Conservation (phyloP, 37 sponge, comb jelly and placozoan genomes). For the Halisarca cf. caerulea region DNA sequence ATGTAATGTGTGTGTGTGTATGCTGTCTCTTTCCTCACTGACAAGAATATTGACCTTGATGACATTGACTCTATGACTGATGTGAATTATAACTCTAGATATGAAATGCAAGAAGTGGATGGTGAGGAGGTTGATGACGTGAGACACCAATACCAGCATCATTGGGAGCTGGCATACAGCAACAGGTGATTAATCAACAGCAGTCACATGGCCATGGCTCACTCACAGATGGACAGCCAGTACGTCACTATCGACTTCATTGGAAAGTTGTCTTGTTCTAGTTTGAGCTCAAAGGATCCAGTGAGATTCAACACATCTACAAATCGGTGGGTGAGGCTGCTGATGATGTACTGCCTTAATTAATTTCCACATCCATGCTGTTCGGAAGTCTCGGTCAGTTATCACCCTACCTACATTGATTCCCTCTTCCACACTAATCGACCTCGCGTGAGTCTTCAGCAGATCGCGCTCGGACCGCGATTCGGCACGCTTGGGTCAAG, state of each 20-base stretch:
- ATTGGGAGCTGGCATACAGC: not conserved
- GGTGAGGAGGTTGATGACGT: no score
- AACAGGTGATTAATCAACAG: not conserved
- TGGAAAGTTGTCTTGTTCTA: not conserved
- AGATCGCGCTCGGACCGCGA: conserved; percentile 33
- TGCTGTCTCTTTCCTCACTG: no score
- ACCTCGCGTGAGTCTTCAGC: conserved; percentile 30
- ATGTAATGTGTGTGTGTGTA: no score
- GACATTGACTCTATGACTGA: conserved; percentile 7
- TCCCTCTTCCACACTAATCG: conserved; percentile 30
- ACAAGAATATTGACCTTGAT: not conserved
- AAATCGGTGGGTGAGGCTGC: conserved; percentile 1
- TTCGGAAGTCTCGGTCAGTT: not conserved
- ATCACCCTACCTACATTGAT: conserved; percentile 34
- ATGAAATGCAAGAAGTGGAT: no score
- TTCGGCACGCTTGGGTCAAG: not conserved
- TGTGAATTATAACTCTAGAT: no score
- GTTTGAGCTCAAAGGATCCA: not conserved
- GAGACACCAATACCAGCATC: not conserved
- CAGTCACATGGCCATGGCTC: not conserved
- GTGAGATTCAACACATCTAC: not conserved
- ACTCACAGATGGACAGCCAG: not conserved
- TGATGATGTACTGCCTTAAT: not conserved
- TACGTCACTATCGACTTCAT: not conserved
- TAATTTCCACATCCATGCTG: not conserved